Evolutionary conservation across 2,888 invertebrate genomes (phyloP), one percentile per base, ranked within the genome.

Genomic region (Drosophila differens): DNA sequence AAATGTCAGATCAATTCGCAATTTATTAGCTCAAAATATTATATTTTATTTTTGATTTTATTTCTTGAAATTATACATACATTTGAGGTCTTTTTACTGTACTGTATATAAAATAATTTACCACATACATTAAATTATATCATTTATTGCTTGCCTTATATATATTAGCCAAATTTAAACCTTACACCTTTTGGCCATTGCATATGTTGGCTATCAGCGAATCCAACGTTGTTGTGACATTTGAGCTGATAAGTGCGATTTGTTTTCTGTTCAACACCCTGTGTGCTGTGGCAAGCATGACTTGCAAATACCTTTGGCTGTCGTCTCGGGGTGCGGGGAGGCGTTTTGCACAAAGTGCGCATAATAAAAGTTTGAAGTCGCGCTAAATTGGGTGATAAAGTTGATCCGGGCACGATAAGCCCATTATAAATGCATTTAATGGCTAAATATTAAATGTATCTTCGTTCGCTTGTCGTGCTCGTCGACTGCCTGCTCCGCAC

Each of bases 351-450:
- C 76, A 74, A 68, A 60, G 74, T 74, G 78, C 60, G 73, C 76
- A 79, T 79, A 83, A 81, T 88, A 85, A 82, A 82, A 82, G 82
- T 82, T 85, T 80, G 77, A 80, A 85, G 81, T 78, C 74, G 71
- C 76, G 61, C 74, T 81, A 83, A 88, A 84, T 83, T 88, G 80
- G 85, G 81, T 88, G 91, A 91, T 92, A 91, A 91, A 91, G 85
- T 85, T 89, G 91, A 92, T 92, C 77, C 81, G 81, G 66, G 80
- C 91, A 91, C 90, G 92, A 92, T 92, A 91, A 92, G 85, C 66
- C 79, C 87, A 92, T 91, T 91, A 88, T 89, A 91, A 89, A 91
- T 91, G 85, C 91, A 91, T 91, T 90, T 90, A 89, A 85, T 89
- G 84, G 85, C 74, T 82, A 86, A 87, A 85, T 85, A 88, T 83